Evolutionary conservation across 2,113 vertebrate species (phyloP).

Genomic region (Syngnathoides biaculeatus): DNA sequence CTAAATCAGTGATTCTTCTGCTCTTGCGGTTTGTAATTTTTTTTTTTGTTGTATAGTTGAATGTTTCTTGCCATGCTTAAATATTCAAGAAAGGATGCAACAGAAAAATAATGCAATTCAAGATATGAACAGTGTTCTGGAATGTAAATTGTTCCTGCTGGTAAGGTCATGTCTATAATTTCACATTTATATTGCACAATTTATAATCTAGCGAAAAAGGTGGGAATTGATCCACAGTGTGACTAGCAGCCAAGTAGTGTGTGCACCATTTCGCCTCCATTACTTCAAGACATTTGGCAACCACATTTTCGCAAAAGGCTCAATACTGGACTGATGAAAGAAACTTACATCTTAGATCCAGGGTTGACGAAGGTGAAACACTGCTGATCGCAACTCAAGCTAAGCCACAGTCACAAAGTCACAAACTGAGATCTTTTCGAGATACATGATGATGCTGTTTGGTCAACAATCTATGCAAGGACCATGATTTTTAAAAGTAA

Average conservation of each 20-base stretch:
- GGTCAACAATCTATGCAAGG: not conserved
- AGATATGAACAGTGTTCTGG: no score
- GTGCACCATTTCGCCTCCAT: not conserved
- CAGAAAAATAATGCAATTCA: no score
- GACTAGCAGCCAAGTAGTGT: not conserved
- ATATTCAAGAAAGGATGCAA: no score
- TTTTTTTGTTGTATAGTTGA: not conserved
- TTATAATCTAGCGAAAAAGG: not conserved
- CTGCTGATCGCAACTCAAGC: not conserved
- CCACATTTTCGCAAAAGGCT: not conserved
- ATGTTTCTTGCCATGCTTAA: no score
- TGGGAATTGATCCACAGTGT: not conserved
- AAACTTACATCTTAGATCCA: not conserved
- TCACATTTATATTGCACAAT: no score
- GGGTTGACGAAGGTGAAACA: not conserved
- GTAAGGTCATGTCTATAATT: no score
- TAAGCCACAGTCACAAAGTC: not conserved
- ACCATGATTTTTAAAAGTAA: constrained; percentile 9
- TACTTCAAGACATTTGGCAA: not conserved
- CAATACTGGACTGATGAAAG: not conserved
- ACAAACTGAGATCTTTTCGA: not conserved
- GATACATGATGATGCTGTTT: not conserved
- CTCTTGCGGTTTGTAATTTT: not conserved
- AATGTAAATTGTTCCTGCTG: no score
- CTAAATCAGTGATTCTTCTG: not conserved